Base-by-base conservation (phyloP, 2,797 vertebrate species). In the Forpus xanthops region DNA sequence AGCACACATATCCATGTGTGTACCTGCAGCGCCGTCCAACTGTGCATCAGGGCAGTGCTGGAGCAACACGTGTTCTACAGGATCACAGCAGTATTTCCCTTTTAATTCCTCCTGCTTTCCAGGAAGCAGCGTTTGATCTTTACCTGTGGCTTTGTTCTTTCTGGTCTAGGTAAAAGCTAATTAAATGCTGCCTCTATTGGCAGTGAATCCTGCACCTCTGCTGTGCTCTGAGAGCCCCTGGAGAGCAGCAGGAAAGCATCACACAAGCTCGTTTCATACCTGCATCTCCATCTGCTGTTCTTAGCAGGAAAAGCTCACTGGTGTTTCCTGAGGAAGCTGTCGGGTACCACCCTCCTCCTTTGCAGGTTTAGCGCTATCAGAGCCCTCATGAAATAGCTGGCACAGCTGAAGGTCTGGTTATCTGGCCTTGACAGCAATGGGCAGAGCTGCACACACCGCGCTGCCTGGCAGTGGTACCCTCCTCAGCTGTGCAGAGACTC, bases 61-160 rank as follows among this genome's bases (percentile, higher is more conserved):
- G 4, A 76, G 50, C 85, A 66, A 8, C 85, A 79, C 67, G 33
- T 76, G 67, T 5, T 70, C 58, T 75, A 74, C 72, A 56, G 87
- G 74, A 87, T 93, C 90, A 82, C 82, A 92, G 67, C 6, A 3
- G 2, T 16, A 5, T 7, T 76, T 82, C 44, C 71, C 60, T 89
- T 84, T 25, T 33, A 42, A 64, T 85, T 60, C 58, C 61, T 61
- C 33, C 12, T 41, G 23, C 68, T 68, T 87, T 72, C 42, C 78
- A 66, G 65, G 56, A 39, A 92, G 70, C 76, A 64, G 64, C 86
- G 91, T 95, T 94, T 85, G 73, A 75, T 94, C 89, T 91, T 70
- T 35, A 39, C 35, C 49, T 72, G 77, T 70, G 7, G 16, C 90
- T 93, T 94, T 94, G 77, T 80, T 90, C 84, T 82, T 77, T 77